Percentiles rank a stretch among this genome's conserved stretches.
Evolutionary conservation across 2,888 invertebrate genomes (phyloP).

Genomic region (Notocelia uddmanniana): DNA sequence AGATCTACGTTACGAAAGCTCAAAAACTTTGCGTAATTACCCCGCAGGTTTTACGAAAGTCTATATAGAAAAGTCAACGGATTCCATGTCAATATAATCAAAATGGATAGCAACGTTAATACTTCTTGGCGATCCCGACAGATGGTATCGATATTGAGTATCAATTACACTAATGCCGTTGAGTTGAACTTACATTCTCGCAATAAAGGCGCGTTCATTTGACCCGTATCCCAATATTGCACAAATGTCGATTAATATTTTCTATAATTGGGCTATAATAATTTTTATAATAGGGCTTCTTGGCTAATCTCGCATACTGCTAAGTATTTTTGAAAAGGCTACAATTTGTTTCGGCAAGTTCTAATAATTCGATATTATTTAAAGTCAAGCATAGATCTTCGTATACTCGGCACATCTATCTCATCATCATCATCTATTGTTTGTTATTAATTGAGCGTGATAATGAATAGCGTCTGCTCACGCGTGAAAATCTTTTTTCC

Average conservation of each 20-base stretch:
- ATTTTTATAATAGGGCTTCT: too few relatives aligned
- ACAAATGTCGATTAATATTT: constrained; percentile 24
- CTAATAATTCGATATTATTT: neutral
- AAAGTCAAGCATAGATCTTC: neutral
- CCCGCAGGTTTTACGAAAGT: too few relatives aligned
- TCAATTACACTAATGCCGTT: constrained; percentile 34
- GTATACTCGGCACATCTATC: neutral
- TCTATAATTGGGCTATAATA: too few relatives aligned
- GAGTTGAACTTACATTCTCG: constrained; percentile 29
- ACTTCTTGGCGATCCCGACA: constrained; percentile 20
- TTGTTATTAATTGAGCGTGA: neutral
- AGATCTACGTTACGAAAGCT: too few relatives aligned
- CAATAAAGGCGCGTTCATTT: constrained; percentile 30
- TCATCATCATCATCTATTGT: too few relatives aligned
- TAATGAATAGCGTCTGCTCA: neutral
- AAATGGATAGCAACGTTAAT: constrained; percentile 19
- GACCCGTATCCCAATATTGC: constrained; percentile 26
- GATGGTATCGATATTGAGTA: constrained; percentile 28
- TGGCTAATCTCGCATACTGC: neutral
- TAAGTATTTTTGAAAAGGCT: neutral
- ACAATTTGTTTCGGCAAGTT: neutral
- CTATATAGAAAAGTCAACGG: too few relatives aligned
- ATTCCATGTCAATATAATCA: constrained; percentile 15
- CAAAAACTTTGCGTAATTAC: too few relatives aligned
- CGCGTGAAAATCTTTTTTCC: neutral